Evolutionary conservation across 2,888 invertebrate genomes (phyloP).

Genomic region (Hyposoter didymator): DNA sequence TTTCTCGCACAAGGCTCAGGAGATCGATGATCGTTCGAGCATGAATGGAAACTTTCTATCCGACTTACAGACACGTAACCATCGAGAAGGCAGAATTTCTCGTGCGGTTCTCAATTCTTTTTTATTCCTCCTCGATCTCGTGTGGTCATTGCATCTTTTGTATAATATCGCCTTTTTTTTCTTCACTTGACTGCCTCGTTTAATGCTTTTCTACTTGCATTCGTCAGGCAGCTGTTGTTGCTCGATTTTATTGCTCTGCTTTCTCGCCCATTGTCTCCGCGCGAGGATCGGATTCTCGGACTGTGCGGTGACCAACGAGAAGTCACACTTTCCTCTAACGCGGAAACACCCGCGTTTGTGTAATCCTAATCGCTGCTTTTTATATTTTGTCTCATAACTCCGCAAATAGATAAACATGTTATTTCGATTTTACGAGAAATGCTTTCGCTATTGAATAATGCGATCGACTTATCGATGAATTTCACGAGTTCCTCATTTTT

Average conservation of each 20-base stretch:
- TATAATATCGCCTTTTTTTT: slow-evolving; percentile 43
- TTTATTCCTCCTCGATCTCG: slow-evolving; percentile 45
- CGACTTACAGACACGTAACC: slow-evolving; percentile 65
- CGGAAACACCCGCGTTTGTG: slow-evolving; percentile 7
- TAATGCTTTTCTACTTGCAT: slow-evolving; percentile 38
- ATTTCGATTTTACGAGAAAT: background rate
- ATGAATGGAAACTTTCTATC: slow-evolving; percentile 72
- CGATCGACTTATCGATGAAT: background rate
- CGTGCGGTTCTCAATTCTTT: slow-evolving; percentile 62
- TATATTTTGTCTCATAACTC: background rate
- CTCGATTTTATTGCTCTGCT: slow-evolving; percentile 48
- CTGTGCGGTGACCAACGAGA: slow-evolving; percentile 5
- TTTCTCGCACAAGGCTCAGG: slow-evolving; percentile 62
- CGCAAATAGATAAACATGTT: background rate
- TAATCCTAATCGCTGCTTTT: background rate
- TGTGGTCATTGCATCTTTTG: slow-evolving; percentile 56
- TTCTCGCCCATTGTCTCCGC: slow-evolving; percentile 49
- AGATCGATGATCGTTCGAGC: slow-evolving; percentile 72
- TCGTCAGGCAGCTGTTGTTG: slow-evolving; percentile 51
- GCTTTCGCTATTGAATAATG: background rate
- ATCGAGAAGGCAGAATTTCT: slow-evolving; percentile 69
- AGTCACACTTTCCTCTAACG: background rate
- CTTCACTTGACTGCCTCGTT: slow-evolving; percentile 9
- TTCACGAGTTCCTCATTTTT: background rate
- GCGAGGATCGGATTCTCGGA: background rate